phyloP scores from a whole-genome alignment of 2,113 vertebrate species.

The Heptranchias perlo region DNA sequence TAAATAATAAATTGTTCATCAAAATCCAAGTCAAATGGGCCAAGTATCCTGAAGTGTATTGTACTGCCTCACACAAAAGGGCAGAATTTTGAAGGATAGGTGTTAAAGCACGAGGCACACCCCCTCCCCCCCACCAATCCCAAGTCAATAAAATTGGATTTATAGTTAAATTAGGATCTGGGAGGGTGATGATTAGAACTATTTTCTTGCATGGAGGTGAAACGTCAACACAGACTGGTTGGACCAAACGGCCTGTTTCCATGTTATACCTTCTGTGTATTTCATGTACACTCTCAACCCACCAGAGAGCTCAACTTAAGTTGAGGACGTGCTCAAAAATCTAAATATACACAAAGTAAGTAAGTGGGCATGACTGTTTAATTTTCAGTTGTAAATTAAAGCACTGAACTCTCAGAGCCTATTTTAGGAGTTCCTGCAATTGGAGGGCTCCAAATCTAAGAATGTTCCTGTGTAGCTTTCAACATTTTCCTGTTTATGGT shows the following conservation, averaged over 20 bases:
- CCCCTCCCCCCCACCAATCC: too few species aligned
- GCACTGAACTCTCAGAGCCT: too few species aligned
- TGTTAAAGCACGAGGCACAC: neutral
- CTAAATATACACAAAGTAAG: too few species aligned
- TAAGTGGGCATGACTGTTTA: too few species aligned
- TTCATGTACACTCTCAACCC: neutral
- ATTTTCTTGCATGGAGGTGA: neutral
- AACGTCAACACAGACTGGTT: neutral
- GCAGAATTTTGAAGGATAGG: neutral
- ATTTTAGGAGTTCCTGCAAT: too few species aligned
- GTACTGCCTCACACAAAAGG: neutral
- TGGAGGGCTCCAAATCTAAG: too few species aligned
- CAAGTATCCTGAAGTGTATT: neutral
- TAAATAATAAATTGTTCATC: constrained; percentile 28
- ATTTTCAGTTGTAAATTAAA: too few species aligned
- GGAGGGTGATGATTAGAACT: neutral
- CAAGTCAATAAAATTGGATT: neutral
- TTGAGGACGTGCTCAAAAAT: too few species aligned
- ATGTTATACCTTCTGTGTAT: neutral
- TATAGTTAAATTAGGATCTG: neutral
- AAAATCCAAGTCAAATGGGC: constrained; percentile 1
- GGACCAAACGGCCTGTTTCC: neutral
- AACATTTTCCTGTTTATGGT: too few species aligned
- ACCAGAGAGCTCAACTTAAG: too few species aligned
- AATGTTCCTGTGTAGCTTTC: too few species aligned